Percentiles rank a stretch among this genome's conserved stretches.
These are phyloP conservation scores for Lepus townsendii DNA, from an alignment of 2,797 vertebrate species.

Conservation along the genomic window DNA sequence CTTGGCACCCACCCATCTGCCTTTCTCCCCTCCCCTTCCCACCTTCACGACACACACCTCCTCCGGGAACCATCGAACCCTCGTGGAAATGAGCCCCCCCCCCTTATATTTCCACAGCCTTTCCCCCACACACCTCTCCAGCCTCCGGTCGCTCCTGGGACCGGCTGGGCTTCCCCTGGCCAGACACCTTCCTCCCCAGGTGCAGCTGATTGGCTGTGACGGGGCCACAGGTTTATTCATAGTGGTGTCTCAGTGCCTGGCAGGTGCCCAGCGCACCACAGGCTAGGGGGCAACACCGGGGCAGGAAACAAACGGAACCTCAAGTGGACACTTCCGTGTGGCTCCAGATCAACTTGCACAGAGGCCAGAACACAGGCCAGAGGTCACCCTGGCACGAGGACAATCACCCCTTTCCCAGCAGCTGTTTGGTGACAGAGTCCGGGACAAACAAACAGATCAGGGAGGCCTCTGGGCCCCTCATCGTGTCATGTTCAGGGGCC, in stretches of 20 bases:
- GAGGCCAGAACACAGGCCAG: constrained; percentile 55
- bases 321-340: not conserved
- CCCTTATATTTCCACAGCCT: not conserved
- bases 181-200: not conserved
- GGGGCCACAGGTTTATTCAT: not conserved
- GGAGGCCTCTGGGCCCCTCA: not conserved
- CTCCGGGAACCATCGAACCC: not conserved
- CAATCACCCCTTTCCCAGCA: constrained; percentile 72
- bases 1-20: not conserved
- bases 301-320: constrained; percentile 14
- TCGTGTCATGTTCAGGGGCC: not conserved
- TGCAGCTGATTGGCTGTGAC: not conserved
- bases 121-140: not conserved
- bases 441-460: constrained; percentile 71
- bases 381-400: constrained; percentile 5
- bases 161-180: not conserved
- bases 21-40: not conserved
- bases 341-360: not conserved
- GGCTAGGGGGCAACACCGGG: rapidly evolving
- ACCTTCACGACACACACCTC: not conserved
- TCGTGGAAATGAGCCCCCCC: not conserved
- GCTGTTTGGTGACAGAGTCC: constrained; percentile 72
- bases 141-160: not conserved
- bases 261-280: not conserved
- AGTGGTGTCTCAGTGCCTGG: not conserved